Evolutionary conservation across 1,140 invertebrate genomes (phyloP), one percentile per base, ranked within the genome.

Genomic region (Formica exsecta): DNA sequence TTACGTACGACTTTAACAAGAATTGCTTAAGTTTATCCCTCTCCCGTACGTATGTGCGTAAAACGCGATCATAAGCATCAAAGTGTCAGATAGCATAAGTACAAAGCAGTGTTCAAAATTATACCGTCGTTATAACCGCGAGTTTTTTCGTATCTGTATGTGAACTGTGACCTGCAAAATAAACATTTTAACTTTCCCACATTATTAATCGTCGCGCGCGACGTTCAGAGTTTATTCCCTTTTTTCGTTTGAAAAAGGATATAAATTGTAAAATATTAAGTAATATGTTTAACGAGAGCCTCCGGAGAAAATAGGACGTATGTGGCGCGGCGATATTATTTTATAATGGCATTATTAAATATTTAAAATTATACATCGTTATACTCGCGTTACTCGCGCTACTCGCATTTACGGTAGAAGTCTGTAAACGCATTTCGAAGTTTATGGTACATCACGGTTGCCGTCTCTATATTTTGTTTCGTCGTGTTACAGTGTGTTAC

Each of bases 101-200:
- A 83, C 79, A 68, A 83, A 83, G 79, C 79, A 61, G 68, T 83
- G 79, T 83, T 83, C 79, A 44, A 74, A 74, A 89, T 89, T 89
- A 89, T 73, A 59, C 91, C 88, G 85, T 91, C 92, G 93, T 93
- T 91, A 91, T 90, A 90, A 92, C 92, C 91, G 92, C 90, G 91
- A 92, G 92, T 92, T 93, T 93, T 51, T 51, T 16, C 16, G 48
- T 51, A 19, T 51, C 32, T 32, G 16, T 92, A 92, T 93, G 93
- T 94, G 93, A 93, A 92, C 92, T 90, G 87, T 92, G 92, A 93
- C 91, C 92, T 90, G 92, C 90, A 93, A 32, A 32, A 93, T 92
- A 94, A 94, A 95, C 93, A 94, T 95, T 95, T 94, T 94, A 94
- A 94, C 92, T 94, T 92, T 92, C 91, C 92, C 90, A 93, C 89